Percentiles rank a stretch among this genome's conserved stretches.
Conservation (phyloP, 2,888 invertebrate genomes). For the Brachylomia viminalis region DNA sequence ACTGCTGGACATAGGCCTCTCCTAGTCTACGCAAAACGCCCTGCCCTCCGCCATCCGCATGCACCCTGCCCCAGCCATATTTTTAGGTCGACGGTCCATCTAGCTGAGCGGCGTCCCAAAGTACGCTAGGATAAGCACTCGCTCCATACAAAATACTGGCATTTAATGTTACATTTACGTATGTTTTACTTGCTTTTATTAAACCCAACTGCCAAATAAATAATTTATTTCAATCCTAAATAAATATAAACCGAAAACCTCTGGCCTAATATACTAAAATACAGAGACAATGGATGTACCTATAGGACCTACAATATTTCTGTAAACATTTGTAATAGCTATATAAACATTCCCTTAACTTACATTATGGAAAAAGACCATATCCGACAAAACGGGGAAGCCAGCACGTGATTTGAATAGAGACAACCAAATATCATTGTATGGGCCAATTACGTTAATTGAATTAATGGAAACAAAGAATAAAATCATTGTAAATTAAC, state of each 20-base stretch:
- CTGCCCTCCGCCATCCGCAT: too few species aligned
- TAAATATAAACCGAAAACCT: conserved; percentile 26
- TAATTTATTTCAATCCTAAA: conserved; percentile 28
- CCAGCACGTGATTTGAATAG: conserved; percentile 68
- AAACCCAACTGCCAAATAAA: background rate
- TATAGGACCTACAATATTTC: conserved; percentile 30
- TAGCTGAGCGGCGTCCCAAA: too few species aligned
- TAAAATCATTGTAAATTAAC: conserved; percentile 53
- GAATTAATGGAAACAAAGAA: conserved; percentile 64
- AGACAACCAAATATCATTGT: conserved; percentile 50
- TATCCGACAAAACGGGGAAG: conserved; percentile 50
- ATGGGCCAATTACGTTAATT: conserved; percentile 67
- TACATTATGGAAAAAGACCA: conserved; percentile 48
- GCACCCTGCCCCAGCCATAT: too few species aligned
- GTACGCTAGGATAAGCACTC: too few species aligned
- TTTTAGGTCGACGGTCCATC: too few species aligned
- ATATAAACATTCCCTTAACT: conserved; percentile 46
- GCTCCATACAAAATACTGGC: too few species aligned
- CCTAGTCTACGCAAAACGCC: too few species aligned
- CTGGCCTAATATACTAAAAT: conserved; percentile 8
- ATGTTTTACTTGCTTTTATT: background rate
- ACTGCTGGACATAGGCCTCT: too few species aligned
- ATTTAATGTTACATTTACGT: background rate
- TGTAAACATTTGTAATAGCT: conserved; percentile 40
- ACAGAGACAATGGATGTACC: conserved; percentile 28